Base-by-base conservation (phyloP, 1,140 invertebrate genomes). In the Cardiocondyla obscurior region DNA sequence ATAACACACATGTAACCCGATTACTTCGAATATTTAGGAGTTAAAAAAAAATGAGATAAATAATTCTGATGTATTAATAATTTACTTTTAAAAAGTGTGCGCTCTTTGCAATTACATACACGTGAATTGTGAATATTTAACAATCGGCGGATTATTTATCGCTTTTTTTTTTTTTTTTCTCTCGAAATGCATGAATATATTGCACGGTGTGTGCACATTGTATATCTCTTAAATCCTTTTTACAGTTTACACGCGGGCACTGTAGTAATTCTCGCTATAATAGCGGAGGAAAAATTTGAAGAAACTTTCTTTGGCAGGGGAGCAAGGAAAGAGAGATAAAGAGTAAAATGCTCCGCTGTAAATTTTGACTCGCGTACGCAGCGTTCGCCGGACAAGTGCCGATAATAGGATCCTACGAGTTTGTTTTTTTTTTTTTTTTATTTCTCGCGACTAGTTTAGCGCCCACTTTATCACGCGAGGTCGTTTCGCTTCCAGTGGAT, bases 401-500 rank as follows among this genome's bases (percentile, higher is more conserved):
- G 73, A 65, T 88, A 84, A 88, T 84, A 87, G 85, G 76, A 70
- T 88, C 49, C 74, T 84, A 81, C 69, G 60, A 39, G 42, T 79
- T 19, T 74, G 49, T 72, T 82, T 81, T 76, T 76, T 57, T 58
- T 19, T 79, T 19, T 74, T 49, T 72, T 82, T 81, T 76, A 72
- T 57, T 58, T 19, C 22, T 65, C 74, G 55, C 55, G 46, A 69
- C 64, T 44, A 65, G 70, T 87, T 87, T 87, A 87, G 70, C 58
- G 65, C 57, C 69, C 85, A 85, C 83, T 87, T 88, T 85, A 82
- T 88, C 86, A 88, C 70, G 65, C 36, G 62, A 51, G 82, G 70
- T 85, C 76, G 82, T 88, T 88, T 87, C 82, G 77, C 77, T 88
- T 87, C 82, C 49, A 88, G 86, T 87, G 85, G 82, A 85, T 89